Percentiles rank a stretch among this genome's conserved stretches.
phyloP scores from a whole-genome alignment of 2,888 invertebrate species.

The Campaea margaritaria region DNA sequence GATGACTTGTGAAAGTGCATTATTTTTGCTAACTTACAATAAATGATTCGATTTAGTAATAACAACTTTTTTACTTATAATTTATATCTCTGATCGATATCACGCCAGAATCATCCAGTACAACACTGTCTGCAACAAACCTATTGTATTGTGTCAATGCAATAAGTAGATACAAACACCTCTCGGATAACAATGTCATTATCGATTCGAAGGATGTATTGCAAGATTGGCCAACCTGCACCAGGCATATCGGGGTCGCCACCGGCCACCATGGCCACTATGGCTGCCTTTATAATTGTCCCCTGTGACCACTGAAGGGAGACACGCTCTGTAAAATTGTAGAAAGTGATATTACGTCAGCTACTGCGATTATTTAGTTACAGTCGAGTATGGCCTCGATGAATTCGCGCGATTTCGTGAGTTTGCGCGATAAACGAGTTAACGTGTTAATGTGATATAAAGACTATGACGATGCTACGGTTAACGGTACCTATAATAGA shows the following conservation, averaged over 20 bases:
- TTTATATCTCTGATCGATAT: too few species aligned
- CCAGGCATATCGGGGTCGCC: conserved; percentile 34
- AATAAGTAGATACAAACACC: not conserved
- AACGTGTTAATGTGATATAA: too few species aligned
- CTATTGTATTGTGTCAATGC: not conserved
- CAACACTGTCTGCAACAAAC: not conserved
- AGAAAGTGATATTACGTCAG: conserved; percentile 25
- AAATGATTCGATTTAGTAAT: too few species aligned
- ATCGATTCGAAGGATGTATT: conserved; percentile 49
- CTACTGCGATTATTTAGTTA: conserved; percentile 1
- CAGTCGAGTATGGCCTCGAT: not conserved
- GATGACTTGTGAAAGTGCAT: too few species aligned
- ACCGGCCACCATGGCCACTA: conserved; percentile 25
- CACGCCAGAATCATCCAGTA: too few species aligned
- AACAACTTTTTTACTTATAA: too few species aligned
- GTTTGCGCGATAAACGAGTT: not conserved
- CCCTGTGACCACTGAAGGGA: conserved; percentile 41
- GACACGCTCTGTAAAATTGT: conserved; percentile 37
- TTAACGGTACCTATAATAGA: too few species aligned
- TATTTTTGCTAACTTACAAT: too few species aligned
- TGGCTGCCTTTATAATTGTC: conserved; percentile 8
- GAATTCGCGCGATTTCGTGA: not conserved
- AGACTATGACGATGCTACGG: too few species aligned
- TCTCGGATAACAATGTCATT: conserved; percentile 35
- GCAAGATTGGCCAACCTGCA: conserved; percentile 35